These are phyloP conservation scores for Glaucopsyche alexis DNA, from an alignment of 2,888 invertebrate genomes.

Conservation along the genomic window DNA sequence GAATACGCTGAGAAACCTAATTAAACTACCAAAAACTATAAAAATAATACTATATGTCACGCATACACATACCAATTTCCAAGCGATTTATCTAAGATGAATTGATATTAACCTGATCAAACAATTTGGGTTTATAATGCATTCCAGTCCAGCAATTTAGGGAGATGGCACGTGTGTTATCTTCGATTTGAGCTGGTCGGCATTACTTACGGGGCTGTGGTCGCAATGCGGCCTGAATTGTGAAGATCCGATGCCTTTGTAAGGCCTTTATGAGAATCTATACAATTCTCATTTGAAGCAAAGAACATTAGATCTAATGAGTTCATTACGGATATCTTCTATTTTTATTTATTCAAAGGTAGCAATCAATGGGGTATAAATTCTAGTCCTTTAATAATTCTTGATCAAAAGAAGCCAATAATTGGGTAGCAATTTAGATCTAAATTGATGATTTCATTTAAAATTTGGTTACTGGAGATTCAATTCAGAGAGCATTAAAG, in stretches of 20 bases:
- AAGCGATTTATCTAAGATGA: background rate
- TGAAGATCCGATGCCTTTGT: conserved; percentile 36
- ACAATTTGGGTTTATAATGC: conserved; percentile 30
- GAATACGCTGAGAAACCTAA: too few species aligned
- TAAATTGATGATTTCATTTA: background rate
- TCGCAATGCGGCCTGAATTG: conserved; percentile 50
- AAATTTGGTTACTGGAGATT: background rate
- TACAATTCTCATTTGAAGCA: background rate
- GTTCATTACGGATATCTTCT: background rate
- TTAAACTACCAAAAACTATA: too few species aligned
- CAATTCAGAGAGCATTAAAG: background rate
- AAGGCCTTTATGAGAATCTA: conserved; percentile 31
- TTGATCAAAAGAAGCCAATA: background rate
- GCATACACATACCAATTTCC: background rate
- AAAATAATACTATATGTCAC: background rate
- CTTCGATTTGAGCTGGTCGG: conserved; percentile 44
- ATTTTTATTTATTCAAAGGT: background rate
- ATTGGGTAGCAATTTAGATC: background rate
- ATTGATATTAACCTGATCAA: conserved; percentile 19
- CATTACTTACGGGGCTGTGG: conserved; percentile 42
- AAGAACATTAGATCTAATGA: conserved; percentile 2
- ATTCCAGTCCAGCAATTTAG: conserved; percentile 34
- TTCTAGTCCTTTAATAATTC: background rate
- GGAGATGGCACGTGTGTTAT: conserved; percentile 47
- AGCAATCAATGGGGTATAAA: background rate